These are phyloP conservation scores for Nanorana parkeri DNA, from an alignment of 2,113 vertebrate genomes.

Conservation along the genomic window DNA sequence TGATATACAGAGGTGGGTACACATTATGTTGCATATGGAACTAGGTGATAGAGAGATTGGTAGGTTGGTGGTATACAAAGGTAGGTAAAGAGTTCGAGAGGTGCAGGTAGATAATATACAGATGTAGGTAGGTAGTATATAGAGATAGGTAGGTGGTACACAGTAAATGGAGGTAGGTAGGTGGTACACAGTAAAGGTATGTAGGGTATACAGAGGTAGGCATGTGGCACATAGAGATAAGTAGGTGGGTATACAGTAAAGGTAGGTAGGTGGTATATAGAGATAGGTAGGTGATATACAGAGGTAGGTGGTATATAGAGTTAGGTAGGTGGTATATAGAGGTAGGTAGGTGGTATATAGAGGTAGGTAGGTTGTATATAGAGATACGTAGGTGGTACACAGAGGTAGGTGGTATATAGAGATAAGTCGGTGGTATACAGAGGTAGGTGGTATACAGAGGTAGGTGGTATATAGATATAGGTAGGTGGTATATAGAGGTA, in stretches of 20 bases:
- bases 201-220: too few species aligned
- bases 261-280: background rate
- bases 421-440: background rate
- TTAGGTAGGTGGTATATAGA: background rate
- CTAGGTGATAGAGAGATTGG: too few species aligned
- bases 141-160: background rate
- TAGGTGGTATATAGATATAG: background rate
- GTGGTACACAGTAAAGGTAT: background rate
- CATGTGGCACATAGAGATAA: too few species aligned
- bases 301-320: background rate
- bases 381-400: background rate
- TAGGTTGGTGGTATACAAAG: background rate
- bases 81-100: too few species aligned
- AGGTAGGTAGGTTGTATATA: background rate
- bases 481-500: background rate
- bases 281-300: background rate
- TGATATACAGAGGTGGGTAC: background rate
- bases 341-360: background rate
- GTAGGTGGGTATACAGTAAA: too few species aligned
- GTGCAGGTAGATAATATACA: background rate
- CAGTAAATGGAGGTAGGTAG: background rate
- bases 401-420: background rate
- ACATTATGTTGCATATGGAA: too few species aligned
- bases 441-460: background rate
- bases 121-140: background rate